phyloP scores from a whole-genome alignment of 2,113 vertebrate species.

The Anthoscopus minutus region DNA sequence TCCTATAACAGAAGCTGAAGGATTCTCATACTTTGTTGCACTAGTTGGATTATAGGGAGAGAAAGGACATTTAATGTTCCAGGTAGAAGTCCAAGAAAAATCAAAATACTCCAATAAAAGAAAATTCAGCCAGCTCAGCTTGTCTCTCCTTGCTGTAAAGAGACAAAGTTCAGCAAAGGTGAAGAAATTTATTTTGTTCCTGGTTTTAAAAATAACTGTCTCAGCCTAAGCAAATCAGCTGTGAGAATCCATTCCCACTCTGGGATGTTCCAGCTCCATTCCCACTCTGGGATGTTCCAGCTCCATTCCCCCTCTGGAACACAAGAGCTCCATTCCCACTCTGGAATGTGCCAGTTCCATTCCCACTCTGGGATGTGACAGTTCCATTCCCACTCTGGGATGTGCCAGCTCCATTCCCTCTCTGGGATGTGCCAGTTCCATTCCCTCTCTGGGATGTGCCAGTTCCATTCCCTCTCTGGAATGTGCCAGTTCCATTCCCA shows the following conservation, averaged over 20 bases:
- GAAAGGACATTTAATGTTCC: neutral
- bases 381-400: neutral
- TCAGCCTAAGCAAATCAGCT: neutral
- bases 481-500: neutral
- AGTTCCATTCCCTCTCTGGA: neutral
- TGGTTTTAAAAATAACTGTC: conserved; percentile 14
- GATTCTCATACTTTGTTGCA: neutral
- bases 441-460: neutral
- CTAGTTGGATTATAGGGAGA: neutral
- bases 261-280: neutral
- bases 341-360: rapidly evolving
- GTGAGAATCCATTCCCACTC: neutral
- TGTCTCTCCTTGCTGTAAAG: conserved; percentile 16
- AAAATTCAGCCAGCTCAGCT: conserved; percentile 16
- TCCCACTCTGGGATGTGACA: rapidly evolving
- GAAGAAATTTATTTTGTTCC: neutral
- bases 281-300: neutral
- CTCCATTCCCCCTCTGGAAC: neutral
- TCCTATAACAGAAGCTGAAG: neutral
- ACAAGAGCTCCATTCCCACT: neutral
- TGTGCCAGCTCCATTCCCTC: neutral
- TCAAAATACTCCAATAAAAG: conserved; percentile 39
- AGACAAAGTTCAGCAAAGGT: conserved; percentile 32
- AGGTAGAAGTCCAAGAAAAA: conserved; percentile 37
- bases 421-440: neutral